Evolutionary conservation across 2,888 invertebrate species (phyloP).

Genomic region (Yponomeuta plumbellus): DNA sequence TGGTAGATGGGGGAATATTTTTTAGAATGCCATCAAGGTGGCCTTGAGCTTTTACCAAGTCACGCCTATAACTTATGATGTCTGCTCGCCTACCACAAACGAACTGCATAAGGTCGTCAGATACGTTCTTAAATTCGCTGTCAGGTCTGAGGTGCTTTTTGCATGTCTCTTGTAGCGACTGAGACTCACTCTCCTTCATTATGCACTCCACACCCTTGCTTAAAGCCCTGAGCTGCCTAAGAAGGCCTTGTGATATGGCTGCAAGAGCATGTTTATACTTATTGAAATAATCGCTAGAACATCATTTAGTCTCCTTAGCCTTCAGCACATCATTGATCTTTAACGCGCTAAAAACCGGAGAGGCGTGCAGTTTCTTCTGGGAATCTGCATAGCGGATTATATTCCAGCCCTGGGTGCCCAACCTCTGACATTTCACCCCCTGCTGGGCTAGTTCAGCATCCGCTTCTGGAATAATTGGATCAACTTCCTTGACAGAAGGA

Average conservation of each 20-base stretch:
- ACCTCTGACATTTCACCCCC: neutral
- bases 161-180: too few relatives aligned
- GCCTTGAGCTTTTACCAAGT: neutral
- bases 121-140: neutral
- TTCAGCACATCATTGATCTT: neutral
- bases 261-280: too few relatives aligned
- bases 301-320: too few relatives aligned
- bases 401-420: constrained; percentile 3
- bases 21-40: too few relatives aligned
- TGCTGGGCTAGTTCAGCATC: neutral
- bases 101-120: neutral
- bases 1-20: too few relatives aligned
- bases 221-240: neutral
- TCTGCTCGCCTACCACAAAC: neutral
- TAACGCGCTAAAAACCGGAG: constrained; percentile 1
- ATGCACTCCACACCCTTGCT: neutral
- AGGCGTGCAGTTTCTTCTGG: neutral
- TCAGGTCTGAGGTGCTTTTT: too few relatives aligned
- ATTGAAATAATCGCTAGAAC: too few relatives aligned
- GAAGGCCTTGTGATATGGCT: neutral
- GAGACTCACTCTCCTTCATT: neutral
- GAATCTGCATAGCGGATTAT: constrained; percentile 2
- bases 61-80: neutral
- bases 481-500: constrained; percentile 2
- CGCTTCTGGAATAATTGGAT: constrained; percentile 4